phyloP scores from a whole-genome alignment of 2,113 vertebrate genomes.

The Trichechus manatus region DNA sequence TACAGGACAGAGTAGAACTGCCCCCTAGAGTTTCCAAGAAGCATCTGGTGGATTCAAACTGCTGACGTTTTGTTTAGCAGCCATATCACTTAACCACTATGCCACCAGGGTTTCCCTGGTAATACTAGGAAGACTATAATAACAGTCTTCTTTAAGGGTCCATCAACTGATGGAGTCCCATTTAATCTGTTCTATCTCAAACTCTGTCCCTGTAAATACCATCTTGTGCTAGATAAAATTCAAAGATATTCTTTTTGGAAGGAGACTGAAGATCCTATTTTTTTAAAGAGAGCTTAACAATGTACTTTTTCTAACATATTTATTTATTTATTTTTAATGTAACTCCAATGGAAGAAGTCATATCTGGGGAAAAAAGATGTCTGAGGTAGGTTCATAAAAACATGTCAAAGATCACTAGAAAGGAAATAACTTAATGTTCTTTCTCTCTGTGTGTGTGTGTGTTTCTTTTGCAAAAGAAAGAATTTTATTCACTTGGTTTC shows the following conservation, averaged over 20 bases:
- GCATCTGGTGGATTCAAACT: no score
- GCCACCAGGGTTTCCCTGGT: not conserved
- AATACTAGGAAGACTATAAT: not conserved
- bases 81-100: no score
- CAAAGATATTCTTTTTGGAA: not conserved
- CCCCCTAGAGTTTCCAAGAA: no score
- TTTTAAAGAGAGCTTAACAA: not conserved
- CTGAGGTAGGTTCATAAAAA: slow-evolving; percentile 49
- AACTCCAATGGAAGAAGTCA: not conserved
- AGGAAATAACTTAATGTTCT: slow-evolving; percentile 49
- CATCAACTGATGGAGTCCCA: not conserved
- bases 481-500: slow-evolving; percentile 52
- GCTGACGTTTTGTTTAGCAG: no score
- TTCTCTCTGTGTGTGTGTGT: not conserved
- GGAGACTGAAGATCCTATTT: not conserved
- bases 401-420: slow-evolving; percentile 41
- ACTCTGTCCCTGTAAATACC: not conserved
- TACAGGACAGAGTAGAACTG: no score
- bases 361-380: slow-evolving; percentile 1
- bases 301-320: not conserved
- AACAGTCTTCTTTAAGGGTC: not conserved
- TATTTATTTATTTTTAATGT: slow-evolving; percentile 38
- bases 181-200: not conserved
- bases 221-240: slow-evolving; percentile 20
- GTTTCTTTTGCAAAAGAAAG: slow-evolving; percentile 22